These are phyloP conservation scores for Accipiter virgatus DNA, from an alignment of 2,113 vertebrate species.

Conservation along the genomic window DNA sequence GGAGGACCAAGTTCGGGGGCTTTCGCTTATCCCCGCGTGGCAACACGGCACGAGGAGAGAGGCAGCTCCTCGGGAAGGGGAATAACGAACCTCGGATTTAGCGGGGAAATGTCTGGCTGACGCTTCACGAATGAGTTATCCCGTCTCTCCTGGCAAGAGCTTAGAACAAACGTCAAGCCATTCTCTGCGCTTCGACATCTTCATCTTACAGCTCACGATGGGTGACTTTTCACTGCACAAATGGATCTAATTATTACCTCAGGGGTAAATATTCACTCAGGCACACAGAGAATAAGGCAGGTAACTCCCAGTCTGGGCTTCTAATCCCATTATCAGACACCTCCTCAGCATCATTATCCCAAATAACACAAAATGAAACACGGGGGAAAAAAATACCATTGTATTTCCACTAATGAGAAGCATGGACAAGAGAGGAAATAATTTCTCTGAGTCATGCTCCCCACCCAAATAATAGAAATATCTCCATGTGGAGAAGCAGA, in stretches of 20 bases:
- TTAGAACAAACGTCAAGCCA: not conserved
- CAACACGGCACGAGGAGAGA: accelerated
- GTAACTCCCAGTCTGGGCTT: slow-evolving; percentile 30
- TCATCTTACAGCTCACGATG: not conserved
- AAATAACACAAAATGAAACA: not conserved
- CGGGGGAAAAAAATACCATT: not conserved
- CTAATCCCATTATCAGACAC: slow-evolving; percentile 49
- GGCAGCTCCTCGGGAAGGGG: not conserved
- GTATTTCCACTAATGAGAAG: slow-evolving; percentile 24
- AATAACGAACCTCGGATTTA: not conserved
- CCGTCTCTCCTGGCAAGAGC: not conserved
- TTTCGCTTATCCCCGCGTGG: not conserved
- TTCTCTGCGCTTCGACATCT: not conserved
- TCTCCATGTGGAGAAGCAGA: not conserved
- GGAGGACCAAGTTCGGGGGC: not conserved
- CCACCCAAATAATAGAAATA: slow-evolving; percentile 21
- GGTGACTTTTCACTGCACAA: not conserved
- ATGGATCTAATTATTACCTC: slow-evolving; percentile 2
- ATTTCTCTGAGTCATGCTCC: slow-evolving; percentile 43
- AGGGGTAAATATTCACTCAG: slow-evolving; percentile 24
- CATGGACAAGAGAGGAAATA: not conserved
- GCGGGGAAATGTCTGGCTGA: not conserved
- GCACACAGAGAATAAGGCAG: not conserved
- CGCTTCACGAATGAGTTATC: not conserved
- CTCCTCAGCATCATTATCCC: slow-evolving; percentile 38